phyloP scores from a whole-genome alignment of 2,888 invertebrate genomes.

The Villa cingulata region DNA sequence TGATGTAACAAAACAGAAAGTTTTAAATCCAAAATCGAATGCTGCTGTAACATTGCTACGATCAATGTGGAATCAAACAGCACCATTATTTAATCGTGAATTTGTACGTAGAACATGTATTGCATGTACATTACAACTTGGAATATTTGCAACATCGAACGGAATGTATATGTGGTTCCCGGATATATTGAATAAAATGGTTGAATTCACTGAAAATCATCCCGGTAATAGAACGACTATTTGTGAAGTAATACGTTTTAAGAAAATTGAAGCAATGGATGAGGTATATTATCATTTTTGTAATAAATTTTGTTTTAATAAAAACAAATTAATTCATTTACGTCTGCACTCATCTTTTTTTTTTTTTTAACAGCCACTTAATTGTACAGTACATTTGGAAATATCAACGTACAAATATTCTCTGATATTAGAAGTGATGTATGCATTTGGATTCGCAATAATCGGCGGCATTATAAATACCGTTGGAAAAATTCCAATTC shows the following conservation, averaged over 20 bases:
- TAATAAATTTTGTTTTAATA: too few species aligned
- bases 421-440: slow-evolving; percentile 22
- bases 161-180: slow-evolving; percentile 33
- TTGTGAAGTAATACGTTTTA: slow-evolving; percentile 26
- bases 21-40: slow-evolving; percentile 1
- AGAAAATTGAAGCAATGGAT: slow-evolving; percentile 8
- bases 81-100: slow-evolving; percentile 25
- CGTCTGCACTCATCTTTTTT: too few species aligned
- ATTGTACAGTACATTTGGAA: slow-evolving; percentile 20
- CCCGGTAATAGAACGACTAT: slow-evolving; percentile 22
- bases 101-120: slow-evolving; percentile 24
- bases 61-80: slow-evolving; percentile 30
- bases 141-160: slow-evolving; percentile 26
- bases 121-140: slow-evolving; percentile 27
- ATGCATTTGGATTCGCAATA: slow-evolving; percentile 24
- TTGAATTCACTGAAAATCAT: slow-evolving; percentile 21
- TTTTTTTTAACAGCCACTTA: slow-evolving; percentile 8
- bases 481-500: slow-evolving; percentile 22
- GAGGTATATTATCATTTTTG: not conserved
- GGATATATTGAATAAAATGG: slow-evolving; percentile 27
- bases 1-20: not conserved
- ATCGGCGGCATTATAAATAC: slow-evolving; percentile 24
- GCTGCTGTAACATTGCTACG: slow-evolving; percentile 13
- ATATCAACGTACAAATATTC: slow-evolving; percentile 25
- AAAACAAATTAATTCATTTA: not conserved